Evolutionary conservation across 2,888 invertebrate genomes (phyloP).

Genomic region (Chrysopilus asiliformis): DNA sequence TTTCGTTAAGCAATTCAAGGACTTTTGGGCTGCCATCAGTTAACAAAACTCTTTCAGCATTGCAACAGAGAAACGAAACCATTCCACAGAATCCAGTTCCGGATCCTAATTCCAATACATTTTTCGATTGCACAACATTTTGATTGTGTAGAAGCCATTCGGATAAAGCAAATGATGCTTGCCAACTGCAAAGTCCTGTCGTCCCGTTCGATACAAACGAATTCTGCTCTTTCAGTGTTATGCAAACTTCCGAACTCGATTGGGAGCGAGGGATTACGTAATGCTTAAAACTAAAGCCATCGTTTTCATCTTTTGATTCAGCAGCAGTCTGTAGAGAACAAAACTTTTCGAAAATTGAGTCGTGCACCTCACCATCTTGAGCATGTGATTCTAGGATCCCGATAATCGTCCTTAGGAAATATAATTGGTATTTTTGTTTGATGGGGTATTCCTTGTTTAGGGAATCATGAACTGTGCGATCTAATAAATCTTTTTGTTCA

Average conservation of each 20-base stretch:
- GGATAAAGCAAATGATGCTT: slow-evolving; percentile 57
- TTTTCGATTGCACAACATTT: slow-evolving; percentile 40
- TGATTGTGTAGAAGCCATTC: slow-evolving; percentile 54
- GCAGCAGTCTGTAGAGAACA: slow-evolving; percentile 39
- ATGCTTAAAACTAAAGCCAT: slow-evolving; percentile 46
- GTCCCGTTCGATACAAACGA: slow-evolving; percentile 64
- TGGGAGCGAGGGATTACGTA: slow-evolving; percentile 38
- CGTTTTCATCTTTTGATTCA: slow-evolving; percentile 21
- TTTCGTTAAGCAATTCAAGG: slow-evolving; percentile 45
- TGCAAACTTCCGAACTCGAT: slow-evolving; percentile 29
- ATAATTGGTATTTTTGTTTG: slow-evolving; percentile 45
- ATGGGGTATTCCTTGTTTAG: slow-evolving; percentile 47
- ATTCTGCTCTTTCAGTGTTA: slow-evolving; percentile 55
- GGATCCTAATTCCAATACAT: slow-evolving; percentile 59
- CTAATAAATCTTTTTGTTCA: slow-evolving; percentile 45
- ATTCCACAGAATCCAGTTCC: slow-evolving; percentile 65
- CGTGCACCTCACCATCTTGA: slow-evolving; percentile 44
- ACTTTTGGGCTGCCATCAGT: slow-evolving; percentile 60
- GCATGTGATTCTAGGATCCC: slow-evolving; percentile 39
- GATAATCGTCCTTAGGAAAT: slow-evolving; percentile 53
- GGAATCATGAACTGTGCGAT: slow-evolving; percentile 42
- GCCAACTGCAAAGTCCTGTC: slow-evolving; percentile 68
- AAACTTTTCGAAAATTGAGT: slow-evolving; percentile 48
- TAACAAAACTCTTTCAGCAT: slow-evolving; percentile 42
- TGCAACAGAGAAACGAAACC: slow-evolving; percentile 42